Conservation (phyloP, 2,113 vertebrate genomes). For the Hippoglossus stenolepis region DNA sequence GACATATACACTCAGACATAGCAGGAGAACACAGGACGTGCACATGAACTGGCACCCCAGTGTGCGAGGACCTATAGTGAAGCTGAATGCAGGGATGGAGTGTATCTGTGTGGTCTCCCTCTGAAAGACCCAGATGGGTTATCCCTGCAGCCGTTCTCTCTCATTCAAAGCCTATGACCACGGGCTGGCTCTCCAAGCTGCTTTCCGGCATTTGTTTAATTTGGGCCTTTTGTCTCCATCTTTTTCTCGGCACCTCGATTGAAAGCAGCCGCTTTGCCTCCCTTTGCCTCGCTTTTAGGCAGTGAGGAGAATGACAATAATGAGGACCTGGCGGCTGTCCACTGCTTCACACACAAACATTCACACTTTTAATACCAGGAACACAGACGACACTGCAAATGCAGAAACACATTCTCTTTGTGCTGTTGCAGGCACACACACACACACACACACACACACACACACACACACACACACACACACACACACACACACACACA, state of each 20-base stretch:
- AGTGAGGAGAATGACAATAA: constrained; percentile 88
- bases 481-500: constrained; percentile 39
- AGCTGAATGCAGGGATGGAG: constrained; percentile 66
- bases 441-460: constrained; percentile 27
- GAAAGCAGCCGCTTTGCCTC: constrained; percentile 79
- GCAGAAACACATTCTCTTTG: constrained; percentile 31
- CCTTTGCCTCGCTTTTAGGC: constrained; percentile 66
- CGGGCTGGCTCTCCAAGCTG: constrained; percentile 78
- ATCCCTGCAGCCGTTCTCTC: constrained; percentile 72
- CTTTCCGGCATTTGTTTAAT: constrained; percentile 83
- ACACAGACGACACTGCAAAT: constrained; percentile 50
- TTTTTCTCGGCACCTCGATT: constrained; percentile 67
- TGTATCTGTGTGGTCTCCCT: constrained; percentile 82
- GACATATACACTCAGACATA: constrained; percentile 35
- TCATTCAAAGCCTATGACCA: constrained; percentile 73
- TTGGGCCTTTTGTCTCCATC: constrained; percentile 78
- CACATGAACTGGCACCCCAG: constrained; percentile 60
- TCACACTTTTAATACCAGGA: constrained; percentile 67
- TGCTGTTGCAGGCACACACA: constrained; percentile 30
- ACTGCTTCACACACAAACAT: constrained; percentile 75
- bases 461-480: neutral
- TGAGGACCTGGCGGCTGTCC: constrained; percentile 81
- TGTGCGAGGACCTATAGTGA: constrained; percentile 56
- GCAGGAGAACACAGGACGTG: constrained; percentile 39
- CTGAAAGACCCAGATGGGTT: constrained; percentile 79